Base-by-base conservation (phyloP, 2,888 invertebrate genomes). In the Fissipunctia ypsillon region DNA sequence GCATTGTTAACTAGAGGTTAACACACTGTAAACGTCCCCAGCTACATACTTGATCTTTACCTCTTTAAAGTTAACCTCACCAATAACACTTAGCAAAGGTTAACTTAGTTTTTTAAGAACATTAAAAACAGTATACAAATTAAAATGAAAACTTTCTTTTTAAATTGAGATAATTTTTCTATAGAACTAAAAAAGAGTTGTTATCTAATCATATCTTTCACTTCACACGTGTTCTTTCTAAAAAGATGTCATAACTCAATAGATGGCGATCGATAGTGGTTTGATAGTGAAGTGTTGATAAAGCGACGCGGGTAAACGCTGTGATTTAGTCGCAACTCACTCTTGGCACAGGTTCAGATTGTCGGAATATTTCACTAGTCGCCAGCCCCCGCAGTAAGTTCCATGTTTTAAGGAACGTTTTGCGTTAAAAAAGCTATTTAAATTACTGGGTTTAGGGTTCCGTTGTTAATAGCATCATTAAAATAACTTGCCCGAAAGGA, bases 291-390 rank as follows among this genome's bases (percentile, higher is more conserved):
- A 35, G 35, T 76, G 71, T 76, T 76, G 79, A 72, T 84, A 72
- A 76, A 50, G 19, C 38, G 41, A 19, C 28, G 65, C 38, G 48
- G 59, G 67, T 50, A 38, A 59, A n/a, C 48, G 35, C 2, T 16
- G 76, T 70, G 84, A 86, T 78, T 50, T 72, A 85, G 70, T 80
- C 69, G 22, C 74, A 16, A 25, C 66, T 38, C 19, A n/a, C 38
- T 65, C 73, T 87, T 88, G 88, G 88, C 88, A 86, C 45, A 52
- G 19, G 57, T 76, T 86, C 88, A 85, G 81, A 74, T 76, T n/a
- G 48, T 45, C 66, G 25, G 67, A 81, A 80, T 80, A 81, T 76
- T 80, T 80, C 65, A 56, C 73, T 72, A 69, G 78, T 72, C 69
- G 66, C 60, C 74, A 28, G 71, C 78, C 80, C 80, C 73, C 77